Percentiles rank a stretch among this genome's conserved stretches.
Conservation (phyloP, 2,113 vertebrate genomes). For the Alaudala cheleensis region DNA sequence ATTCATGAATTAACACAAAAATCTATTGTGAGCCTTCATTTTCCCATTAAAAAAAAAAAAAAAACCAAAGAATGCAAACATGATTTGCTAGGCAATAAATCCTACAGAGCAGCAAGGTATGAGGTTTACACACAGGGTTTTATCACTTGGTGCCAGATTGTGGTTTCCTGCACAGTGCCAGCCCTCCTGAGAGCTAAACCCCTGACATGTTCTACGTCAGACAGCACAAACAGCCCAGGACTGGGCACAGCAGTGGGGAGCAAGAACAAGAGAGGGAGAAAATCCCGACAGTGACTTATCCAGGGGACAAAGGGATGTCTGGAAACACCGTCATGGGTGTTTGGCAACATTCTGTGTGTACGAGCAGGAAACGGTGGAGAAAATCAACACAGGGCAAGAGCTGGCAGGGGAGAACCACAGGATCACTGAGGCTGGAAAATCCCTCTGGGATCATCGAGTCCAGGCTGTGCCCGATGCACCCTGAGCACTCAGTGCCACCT, state of each 20-base stretch:
- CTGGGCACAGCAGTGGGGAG: neutral
- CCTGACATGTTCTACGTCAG: neutral
- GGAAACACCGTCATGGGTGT: fast-evolving
- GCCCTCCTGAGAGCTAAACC: neutral
- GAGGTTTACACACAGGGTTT: neutral
- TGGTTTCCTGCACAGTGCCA: neutral
- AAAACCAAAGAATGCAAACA: neutral
- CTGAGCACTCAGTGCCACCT: neutral
- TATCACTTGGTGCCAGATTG: neutral
- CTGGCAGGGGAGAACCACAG: neutral
- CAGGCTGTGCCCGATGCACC: fast-evolving
- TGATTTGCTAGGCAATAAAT: neutral
- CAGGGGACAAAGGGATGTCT: neutral
- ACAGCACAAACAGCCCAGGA: neutral
- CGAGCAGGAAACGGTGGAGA: fast-evolving
- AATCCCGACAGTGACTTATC: neutral
- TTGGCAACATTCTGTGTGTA: neutral
- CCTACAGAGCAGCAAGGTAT: neutral
- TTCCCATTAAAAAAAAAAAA: neutral
- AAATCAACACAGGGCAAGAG: neutral
- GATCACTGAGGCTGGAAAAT: neutral
- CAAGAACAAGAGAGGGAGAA: neutral
- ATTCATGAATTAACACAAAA: neutral
- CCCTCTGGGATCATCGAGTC: fast-evolving
- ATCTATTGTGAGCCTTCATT: neutral